Evolutionary conservation across 1,140 invertebrate genomes (phyloP), one percentile per base, ranked within the genome.

Genomic region (Scaptomyza montana): DNA sequence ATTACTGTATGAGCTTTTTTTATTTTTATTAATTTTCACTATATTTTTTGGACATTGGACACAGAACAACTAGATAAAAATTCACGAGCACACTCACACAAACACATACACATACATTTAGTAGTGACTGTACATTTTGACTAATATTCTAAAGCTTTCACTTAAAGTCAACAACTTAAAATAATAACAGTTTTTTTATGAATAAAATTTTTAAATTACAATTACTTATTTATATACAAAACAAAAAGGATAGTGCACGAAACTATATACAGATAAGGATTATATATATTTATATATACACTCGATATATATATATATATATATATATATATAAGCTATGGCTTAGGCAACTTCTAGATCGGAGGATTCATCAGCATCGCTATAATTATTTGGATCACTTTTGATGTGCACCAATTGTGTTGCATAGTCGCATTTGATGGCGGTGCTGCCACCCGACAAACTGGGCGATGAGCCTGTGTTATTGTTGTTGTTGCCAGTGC

Each of bases 301-400:
- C n/a, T n/a, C n/a, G n/a, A n/a, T n/a, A n/a, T n/a, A n/a, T n/a
- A 16, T 46, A 30, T 33, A n/a, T 19, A 3, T 7, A 41, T 21
- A 21, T 21, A 21, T 21, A 21, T 21, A 21, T 21, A n/a, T 19
- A 28, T 16, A 21, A n/a, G 5, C 7, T 9, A 5, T 12, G 30
- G 57, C 47, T 72, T 93, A 94, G 74, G 93, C 93, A 43, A 94
- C 93, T 80, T 94, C 93, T 59, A 94, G 74, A 82, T 94, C 93
- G 8, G 93, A 93, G 33, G 93, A 93, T 74, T 93, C 93, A 21
- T 93, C 93, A 8, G 90, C 90, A 62, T 93, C 93, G 74, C 92
- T 93, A 62, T 93, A 93, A 6, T 74, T 61, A 66, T 92, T 91
- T 4, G 91, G 89, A 84, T 91, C 91, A 51, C 77, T 80, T 61